These are phyloP conservation scores for Pentalonia nigronervosa DNA, from an alignment of 1,140 invertebrate species.

Conservation along the genomic window DNA sequence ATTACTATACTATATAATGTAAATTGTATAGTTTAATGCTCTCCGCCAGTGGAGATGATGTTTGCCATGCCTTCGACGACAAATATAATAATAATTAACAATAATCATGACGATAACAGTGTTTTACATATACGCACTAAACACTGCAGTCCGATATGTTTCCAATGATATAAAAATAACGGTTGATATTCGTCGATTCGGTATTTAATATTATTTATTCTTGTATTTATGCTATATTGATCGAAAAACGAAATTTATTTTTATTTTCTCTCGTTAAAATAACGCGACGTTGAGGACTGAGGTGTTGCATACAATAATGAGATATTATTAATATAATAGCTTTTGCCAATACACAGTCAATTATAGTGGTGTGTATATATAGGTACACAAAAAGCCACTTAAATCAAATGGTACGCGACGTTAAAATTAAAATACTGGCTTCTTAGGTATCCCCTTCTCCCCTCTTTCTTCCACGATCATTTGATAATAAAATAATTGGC, in stretches of 20 bases:
- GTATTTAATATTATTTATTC: not conserved
- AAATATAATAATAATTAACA: not conserved
- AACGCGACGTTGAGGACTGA: not conserved
- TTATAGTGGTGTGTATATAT: not conserved
- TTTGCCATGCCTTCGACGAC: not conserved
- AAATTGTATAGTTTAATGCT: not conserved
- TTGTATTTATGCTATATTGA: not conserved
- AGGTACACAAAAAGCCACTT: not conserved
- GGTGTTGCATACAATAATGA: not conserved
- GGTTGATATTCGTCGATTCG: not conserved
- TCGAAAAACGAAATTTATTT: not conserved
- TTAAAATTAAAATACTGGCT: not conserved
- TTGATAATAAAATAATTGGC: conserved; percentile 9
- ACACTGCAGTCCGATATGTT: not conserved
- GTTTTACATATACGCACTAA: not conserved
- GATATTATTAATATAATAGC: not conserved
- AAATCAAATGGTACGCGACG: not conserved
- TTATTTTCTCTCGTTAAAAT: not conserved
- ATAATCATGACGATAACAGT: not conserved
- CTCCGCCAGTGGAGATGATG: not conserved
- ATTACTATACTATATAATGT: not conserved
- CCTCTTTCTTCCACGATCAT: not conserved
- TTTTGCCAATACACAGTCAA: not conserved
- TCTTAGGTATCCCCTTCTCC: not conserved
- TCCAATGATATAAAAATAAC: not conserved